Evolutionary conservation across 2,888 invertebrate species (phyloP).

Genomic region (Bedellia somnulentella): DNA sequence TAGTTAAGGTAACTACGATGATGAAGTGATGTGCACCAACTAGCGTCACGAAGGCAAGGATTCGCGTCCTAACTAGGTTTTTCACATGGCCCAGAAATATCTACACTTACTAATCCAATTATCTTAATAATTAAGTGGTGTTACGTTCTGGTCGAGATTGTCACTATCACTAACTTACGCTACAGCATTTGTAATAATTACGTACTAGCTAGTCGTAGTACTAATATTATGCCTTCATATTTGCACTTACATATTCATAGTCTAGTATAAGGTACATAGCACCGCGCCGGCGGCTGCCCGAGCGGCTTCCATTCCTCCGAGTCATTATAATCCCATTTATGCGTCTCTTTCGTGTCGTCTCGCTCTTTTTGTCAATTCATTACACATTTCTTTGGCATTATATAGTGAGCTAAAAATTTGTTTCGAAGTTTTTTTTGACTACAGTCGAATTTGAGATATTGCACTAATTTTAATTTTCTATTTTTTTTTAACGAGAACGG

Average conservation of each 20-base stretch:
- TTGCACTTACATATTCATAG: constrained; percentile 25
- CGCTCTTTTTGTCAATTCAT: constrained; percentile 26
- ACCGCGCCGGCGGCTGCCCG: no score
- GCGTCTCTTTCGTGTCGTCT: constrained; percentile 13
- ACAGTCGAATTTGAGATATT: no score
- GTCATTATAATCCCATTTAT: neutral
- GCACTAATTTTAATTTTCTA: constrained; percentile 27
- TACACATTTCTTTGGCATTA: constrained; percentile 53
- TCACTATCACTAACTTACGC: constrained; percentile 22
- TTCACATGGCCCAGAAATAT: no score
- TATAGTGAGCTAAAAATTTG: constrained; percentile 48
- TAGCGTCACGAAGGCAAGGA: no score
- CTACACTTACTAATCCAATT: no score
- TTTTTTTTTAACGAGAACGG: no score
- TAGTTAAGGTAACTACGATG: no score
- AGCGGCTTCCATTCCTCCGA: neutral
- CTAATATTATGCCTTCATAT: constrained; percentile 46
- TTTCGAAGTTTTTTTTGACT: no score
- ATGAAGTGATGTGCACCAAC: no score
- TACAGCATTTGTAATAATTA: constrained; percentile 18
- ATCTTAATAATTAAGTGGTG: constrained; percentile 45
- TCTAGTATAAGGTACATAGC: neutral
- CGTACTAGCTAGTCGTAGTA: constrained; percentile 40
- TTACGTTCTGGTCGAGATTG: constrained; percentile 36
- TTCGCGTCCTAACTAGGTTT: no score